These are phyloP conservation scores for Pseudomyrmex sp. DNA, from an alignment of 1,140 invertebrate species.

Conservation along the genomic window DNA sequence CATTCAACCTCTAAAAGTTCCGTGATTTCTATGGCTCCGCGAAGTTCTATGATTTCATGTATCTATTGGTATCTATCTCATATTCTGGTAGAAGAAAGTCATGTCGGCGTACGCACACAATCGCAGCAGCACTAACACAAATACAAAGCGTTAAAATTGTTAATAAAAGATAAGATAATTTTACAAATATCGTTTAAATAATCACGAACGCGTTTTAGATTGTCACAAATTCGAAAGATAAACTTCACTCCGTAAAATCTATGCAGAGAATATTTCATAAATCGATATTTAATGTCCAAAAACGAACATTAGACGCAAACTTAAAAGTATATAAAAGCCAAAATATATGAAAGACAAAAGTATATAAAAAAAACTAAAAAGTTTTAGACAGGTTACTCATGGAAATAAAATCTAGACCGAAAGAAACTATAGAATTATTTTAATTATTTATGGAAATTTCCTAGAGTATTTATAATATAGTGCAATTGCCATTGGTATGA, in stretches of 20 bases:
- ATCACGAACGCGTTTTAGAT: neutral
- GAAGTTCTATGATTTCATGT: slow-evolving; percentile 40
- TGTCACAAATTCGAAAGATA: neutral
- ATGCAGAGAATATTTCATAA: neutral
- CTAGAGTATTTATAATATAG: neutral
- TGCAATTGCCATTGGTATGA: neutral
- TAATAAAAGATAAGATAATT: neutral
- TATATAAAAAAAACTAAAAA: neutral
- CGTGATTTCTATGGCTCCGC: too few species aligned
- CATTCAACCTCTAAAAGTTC: slow-evolving; percentile 63
- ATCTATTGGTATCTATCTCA: slow-evolving; percentile 8
- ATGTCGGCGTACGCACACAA: neutral
- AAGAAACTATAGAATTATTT: too few species aligned
- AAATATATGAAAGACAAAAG: neutral
- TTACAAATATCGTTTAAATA: neutral
- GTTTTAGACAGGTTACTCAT: too few species aligned
- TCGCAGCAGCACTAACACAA: neutral
- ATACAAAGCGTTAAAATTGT: slow-evolving; percentile 2
- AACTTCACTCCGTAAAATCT: neutral
- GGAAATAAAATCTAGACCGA: too few species aligned
- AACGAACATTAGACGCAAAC: too few species aligned
- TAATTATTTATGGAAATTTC: too few species aligned
- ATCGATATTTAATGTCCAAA: neutral
- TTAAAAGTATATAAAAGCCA: neutral
- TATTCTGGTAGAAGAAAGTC: neutral